A percentile compares a stretch with the other conserved stretches of the same genome.
Conservation (phyloP, 2,797 vertebrate genomes). For the Dromococcyx pavoninus region DNA sequence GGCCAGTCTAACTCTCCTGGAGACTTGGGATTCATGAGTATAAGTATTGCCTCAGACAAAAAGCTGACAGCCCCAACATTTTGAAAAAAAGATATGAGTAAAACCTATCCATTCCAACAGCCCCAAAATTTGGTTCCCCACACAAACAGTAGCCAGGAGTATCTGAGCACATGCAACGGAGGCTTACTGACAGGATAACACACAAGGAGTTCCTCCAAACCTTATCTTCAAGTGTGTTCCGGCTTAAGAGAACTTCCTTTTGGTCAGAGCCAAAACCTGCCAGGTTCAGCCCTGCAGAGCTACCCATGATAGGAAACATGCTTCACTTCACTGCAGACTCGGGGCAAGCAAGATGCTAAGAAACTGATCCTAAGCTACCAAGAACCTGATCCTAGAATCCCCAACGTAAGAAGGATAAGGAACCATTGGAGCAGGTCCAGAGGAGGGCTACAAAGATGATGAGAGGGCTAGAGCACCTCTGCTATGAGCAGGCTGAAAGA, state of each 20-base stretch:
- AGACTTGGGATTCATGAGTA: not conserved
- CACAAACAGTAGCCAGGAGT: not conserved
- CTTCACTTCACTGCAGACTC: not conserved
- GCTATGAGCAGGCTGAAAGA: no score
- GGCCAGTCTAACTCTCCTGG: not conserved
- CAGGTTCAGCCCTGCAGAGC: not conserved
- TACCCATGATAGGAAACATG: rapidly evolving
- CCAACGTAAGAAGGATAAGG: no score
- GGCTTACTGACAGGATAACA: not conserved
- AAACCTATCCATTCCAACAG: not conserved
- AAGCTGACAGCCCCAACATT: not conserved
- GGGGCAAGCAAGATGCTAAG: not conserved
- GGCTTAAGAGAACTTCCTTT: not conserved
- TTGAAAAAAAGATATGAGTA: not conserved
- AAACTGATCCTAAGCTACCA: not conserved
- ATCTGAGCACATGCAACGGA: not conserved
- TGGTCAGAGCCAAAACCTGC: not conserved
- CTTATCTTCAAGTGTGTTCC: not conserved
- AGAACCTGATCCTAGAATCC: no score
- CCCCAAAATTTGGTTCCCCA: not conserved
- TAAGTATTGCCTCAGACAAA: not conserved
- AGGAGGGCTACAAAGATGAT: no score
- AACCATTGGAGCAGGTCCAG: no score
- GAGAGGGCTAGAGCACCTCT: no score
- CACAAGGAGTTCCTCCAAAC: not conserved